phyloP scores from a whole-genome alignment of 2,113 vertebrate genomes.

The Aphyosemion australe region DNA sequence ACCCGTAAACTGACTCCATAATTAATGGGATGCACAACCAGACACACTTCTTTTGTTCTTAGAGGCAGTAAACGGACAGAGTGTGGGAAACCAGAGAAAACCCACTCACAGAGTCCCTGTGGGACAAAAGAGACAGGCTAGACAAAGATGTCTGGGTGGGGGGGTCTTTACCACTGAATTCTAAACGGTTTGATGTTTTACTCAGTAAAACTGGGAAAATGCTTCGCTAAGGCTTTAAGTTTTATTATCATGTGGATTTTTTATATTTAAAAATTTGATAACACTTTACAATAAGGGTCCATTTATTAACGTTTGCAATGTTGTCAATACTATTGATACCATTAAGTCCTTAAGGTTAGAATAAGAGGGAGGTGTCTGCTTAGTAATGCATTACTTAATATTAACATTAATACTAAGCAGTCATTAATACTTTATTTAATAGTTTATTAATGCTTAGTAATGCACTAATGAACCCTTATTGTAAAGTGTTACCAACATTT shows the following conservation, averaged over 20 bases:
- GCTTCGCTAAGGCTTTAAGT: neutral
- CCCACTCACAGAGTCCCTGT: conserved; percentile 65
- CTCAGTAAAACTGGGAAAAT: conserved; percentile 1
- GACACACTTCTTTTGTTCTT: conserved; percentile 79
- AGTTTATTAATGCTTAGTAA: too few relatives aligned
- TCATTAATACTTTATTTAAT: too few relatives aligned
- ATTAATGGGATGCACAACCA: conserved; percentile 72
- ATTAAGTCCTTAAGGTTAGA: too few relatives aligned
- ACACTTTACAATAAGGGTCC: too few relatives aligned
- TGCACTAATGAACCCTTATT: too few relatives aligned
- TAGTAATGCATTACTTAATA: too few relatives aligned
- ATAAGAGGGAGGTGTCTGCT: too few relatives aligned
- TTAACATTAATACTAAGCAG: too few relatives aligned
- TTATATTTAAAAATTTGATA: neutral
- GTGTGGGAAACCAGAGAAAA: conserved; percentile 74
- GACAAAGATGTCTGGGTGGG: conserved; percentile 43
- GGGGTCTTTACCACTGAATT: conserved; percentile 30
- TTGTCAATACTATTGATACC: too few relatives aligned
- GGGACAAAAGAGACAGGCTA: conserved; percentile 55
- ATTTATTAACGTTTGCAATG: too few relatives aligned
- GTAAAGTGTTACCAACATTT: too few relatives aligned
- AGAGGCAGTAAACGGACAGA: conserved; percentile 56
- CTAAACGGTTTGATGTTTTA: conserved; percentile 36
- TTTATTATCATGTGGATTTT: neutral
- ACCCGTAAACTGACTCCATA: conserved; percentile 66